A percentile compares a stretch with the other conserved stretches of the same genome.
Evolutionary conservation across 2,113 vertebrate species (phyloP).

Genomic region (Anarrhichthys ocellatus): DNA sequence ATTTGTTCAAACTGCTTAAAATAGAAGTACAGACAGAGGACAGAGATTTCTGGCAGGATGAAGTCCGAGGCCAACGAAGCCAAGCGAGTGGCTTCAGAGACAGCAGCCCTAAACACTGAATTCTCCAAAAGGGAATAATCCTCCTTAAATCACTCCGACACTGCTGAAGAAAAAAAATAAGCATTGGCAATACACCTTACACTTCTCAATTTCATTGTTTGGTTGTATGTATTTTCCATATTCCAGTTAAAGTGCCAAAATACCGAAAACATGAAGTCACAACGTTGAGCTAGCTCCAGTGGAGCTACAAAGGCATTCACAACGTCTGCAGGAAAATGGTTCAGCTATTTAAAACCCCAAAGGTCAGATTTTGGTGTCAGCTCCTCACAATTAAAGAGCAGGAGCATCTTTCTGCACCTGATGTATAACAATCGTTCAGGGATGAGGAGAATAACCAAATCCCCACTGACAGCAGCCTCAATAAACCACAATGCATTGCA

Average conservation of each 20-base stretch:
- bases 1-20: slow-evolving; percentile 8
- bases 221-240: slow-evolving; percentile 56
- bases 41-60: slow-evolving; percentile 17
- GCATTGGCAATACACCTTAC: slow-evolving; percentile 57
- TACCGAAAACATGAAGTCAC: slow-evolving; percentile 51
- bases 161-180: slow-evolving; percentile 39
- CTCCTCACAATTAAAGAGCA: slow-evolving; percentile 2
- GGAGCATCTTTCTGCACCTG: background rate
- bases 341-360: slow-evolving; percentile 34
- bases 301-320: background rate
- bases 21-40: background rate
- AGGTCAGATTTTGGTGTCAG: slow-evolving; percentile 38
- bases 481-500: slow-evolving; percentile 27
- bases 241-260: slow-evolving; percentile 58
- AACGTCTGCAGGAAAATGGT: slow-evolving; percentile 29
- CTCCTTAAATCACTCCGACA: slow-evolving; percentile 62
- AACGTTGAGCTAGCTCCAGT: slow-evolving; percentile 37
- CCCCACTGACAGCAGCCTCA: slow-evolving; percentile 24
- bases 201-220: slow-evolving; percentile 67
- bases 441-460: background rate
- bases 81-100: slow-evolving; percentile 41
- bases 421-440: background rate
- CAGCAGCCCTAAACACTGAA: slow-evolving; percentile 46
- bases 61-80: slow-evolving; percentile 20
- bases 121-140: slow-evolving; percentile 56